phyloP scores from a whole-genome alignment of 92 coral and sea anemone genomes.

The Umimayanthus chanpuru region DNA sequence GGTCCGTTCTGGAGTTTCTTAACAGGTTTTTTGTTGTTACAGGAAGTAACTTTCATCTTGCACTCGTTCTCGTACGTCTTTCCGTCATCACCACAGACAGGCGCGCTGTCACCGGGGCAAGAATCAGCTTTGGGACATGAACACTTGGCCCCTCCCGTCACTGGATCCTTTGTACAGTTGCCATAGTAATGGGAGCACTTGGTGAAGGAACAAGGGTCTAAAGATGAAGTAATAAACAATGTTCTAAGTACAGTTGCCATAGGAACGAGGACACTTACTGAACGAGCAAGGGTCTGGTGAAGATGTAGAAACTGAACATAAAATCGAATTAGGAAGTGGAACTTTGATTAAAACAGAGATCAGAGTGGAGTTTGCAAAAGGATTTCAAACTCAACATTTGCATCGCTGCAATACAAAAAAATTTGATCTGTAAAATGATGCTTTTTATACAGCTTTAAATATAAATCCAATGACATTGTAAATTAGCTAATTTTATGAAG shows the following conservation, averaged over 20 bases:
- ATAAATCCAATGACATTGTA: too few species aligned
- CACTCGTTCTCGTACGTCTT: conserved; percentile 75
- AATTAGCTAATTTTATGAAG: too few species aligned
- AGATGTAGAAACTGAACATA: too few species aligned
- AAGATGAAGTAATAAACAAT: background rate
- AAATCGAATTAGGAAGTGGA: too few species aligned
- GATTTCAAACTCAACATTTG: too few species aligned
- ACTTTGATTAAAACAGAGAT: too few species aligned
- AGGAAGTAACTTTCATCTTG: conserved; percentile 63
- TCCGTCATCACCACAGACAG: conserved; percentile 79
- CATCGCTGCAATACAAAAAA: too few species aligned
- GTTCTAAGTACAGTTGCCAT: background rate
- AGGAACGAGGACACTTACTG: too few species aligned
- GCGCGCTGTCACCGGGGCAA: conserved; percentile 55
- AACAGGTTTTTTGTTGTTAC: conserved; percentile 61
- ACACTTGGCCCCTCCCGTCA: conserved; percentile 67
- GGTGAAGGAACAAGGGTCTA: conserved; percentile 78
- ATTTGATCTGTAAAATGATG: too few species aligned
- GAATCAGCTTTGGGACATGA: conserved; percentile 62
- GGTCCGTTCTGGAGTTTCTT: conserved; percentile 59
- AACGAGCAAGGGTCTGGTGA: too few species aligned
- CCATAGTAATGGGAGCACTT: conserved; percentile 63
- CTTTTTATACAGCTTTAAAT: too few species aligned
- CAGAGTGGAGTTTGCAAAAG: too few species aligned
- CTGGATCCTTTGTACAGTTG: conserved; percentile 49